phyloP scores from a whole-genome alignment of 2,797 vertebrate species.

The Sitta carolinensis region DNA sequence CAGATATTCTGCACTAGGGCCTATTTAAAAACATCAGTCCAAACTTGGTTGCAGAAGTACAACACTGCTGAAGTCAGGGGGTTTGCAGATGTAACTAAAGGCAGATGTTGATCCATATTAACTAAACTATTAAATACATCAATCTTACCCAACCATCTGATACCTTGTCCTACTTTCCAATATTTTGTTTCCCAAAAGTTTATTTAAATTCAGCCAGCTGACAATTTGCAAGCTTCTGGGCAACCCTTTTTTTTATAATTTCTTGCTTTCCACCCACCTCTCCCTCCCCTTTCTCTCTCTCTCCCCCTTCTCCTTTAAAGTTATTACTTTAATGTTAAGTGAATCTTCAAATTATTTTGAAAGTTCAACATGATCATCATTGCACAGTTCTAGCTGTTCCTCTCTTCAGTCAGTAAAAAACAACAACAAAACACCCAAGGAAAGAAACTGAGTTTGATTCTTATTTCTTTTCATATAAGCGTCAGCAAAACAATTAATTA shows the following conservation, averaged over 20 bases:
- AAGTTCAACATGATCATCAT: background rate
- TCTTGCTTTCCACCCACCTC: background rate
- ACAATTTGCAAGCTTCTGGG: conserved; percentile 43
- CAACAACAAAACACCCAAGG: background rate
- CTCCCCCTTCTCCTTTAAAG: background rate
- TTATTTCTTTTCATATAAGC: background rate
- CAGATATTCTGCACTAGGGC: conserved; percentile 22
- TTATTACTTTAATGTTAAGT: background rate
- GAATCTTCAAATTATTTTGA: conserved; percentile 10
- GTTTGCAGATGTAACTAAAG: conserved; percentile 58
- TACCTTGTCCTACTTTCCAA: background rate
- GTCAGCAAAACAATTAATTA: background rate
- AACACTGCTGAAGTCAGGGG: conserved; percentile 27
- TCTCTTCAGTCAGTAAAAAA: background rate
- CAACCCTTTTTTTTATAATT: background rate
- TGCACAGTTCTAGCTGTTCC: background rate
- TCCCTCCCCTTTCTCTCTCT: no score
- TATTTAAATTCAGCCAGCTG: conserved; percentile 36
- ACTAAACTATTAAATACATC: conserved; percentile 58
- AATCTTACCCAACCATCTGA: conserved; percentile 51
- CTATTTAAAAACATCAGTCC: conserved; percentile 54
- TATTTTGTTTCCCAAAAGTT: conserved; percentile 31
- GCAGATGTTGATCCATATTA: conserved; percentile 65
- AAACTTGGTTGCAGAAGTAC: conserved; percentile 42
- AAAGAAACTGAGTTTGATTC: background rate